Conservation (phyloP, 2,797 vertebrate species). For the Labeo calbasu region DNA sequence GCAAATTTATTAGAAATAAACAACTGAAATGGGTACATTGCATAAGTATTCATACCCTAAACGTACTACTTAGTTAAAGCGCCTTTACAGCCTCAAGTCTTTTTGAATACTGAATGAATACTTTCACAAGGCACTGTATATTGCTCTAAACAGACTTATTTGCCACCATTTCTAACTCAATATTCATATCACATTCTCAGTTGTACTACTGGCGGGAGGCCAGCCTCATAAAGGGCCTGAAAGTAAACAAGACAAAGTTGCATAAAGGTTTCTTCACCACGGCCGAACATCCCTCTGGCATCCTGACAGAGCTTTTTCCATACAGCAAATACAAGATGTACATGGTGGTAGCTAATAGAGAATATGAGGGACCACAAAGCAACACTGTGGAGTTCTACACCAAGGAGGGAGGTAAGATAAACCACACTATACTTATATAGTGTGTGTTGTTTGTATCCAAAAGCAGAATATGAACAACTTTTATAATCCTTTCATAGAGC, state of each 20-base stretch:
- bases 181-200: conserved; percentile 69
- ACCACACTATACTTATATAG: not conserved
- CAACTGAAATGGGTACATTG: too few relatives aligned
- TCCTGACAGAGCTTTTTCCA: conserved; percentile 87
- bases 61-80: too few relatives aligned
- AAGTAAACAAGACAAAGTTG: conserved; percentile 87
- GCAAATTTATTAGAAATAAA: too few relatives aligned
- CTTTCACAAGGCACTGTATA: too few relatives aligned
- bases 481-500: conserved; percentile 77
- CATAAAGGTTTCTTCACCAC: conserved; percentile 87
- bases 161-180: not conserved
- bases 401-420: conserved; percentile 89
- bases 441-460: not conserved
- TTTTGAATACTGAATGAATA: too few relatives aligned
- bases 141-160: not conserved
- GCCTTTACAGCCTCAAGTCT: too few relatives aligned
- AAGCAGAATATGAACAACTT: conserved; percentile 13
- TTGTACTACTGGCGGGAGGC: conserved; percentile 94
- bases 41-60: too few relatives aligned
- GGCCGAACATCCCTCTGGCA: conserved; percentile 66
- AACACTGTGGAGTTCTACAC: conserved; percentile 88
- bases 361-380: conserved; percentile 88
- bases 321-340: conserved; percentile 94
- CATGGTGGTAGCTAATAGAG: conserved; percentile 92
- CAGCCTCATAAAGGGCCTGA: conserved; percentile 87